Evolutionary conservation across 2,113 vertebrate species (phyloP).

Genomic region (Lutjanus erythropterus): DNA sequence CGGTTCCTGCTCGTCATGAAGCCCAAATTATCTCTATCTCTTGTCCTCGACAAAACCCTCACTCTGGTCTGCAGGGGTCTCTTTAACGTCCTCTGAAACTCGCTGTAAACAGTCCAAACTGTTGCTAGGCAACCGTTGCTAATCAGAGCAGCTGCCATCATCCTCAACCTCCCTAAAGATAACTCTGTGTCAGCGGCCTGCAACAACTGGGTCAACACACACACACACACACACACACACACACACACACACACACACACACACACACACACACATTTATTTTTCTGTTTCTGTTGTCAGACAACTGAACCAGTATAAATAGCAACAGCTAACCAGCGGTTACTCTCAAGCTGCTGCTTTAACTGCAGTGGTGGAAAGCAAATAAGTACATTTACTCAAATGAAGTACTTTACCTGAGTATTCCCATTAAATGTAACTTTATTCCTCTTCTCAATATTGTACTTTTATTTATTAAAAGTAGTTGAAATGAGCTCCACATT

Average conservation of each 20-base stretch:
- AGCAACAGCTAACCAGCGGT: too few relatives aligned
- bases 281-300: background rate
- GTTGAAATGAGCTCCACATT: too few relatives aligned
- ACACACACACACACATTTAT: background rate
- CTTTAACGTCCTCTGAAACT: constrained; percentile 1
- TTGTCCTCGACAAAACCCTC: background rate
- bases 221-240: constrained; percentile 15
- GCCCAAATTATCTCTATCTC: too few relatives aligned
- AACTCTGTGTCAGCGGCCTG: constrained; percentile 34
- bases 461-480: too few relatives aligned
- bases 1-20: too few relatives aligned
- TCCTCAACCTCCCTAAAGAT: constrained; percentile 57
- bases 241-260: constrained; percentile 10
- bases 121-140: constrained; percentile 38
- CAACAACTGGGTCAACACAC: constrained; percentile 31
- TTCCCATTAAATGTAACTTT: too few relatives aligned
- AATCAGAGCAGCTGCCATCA: constrained; percentile 49
- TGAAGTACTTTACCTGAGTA: too few relatives aligned
- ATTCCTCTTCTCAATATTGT: too few relatives aligned
- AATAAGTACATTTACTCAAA: too few relatives aligned
- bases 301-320: background rate
- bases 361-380: too few relatives aligned
- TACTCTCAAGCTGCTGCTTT: too few relatives aligned
- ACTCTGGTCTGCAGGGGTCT: background rate
- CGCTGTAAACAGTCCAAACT: constrained; percentile 42